Base-by-base conservation (phyloP, 2,888 invertebrate genomes). In the Hypselothyrea guttata region DNA sequence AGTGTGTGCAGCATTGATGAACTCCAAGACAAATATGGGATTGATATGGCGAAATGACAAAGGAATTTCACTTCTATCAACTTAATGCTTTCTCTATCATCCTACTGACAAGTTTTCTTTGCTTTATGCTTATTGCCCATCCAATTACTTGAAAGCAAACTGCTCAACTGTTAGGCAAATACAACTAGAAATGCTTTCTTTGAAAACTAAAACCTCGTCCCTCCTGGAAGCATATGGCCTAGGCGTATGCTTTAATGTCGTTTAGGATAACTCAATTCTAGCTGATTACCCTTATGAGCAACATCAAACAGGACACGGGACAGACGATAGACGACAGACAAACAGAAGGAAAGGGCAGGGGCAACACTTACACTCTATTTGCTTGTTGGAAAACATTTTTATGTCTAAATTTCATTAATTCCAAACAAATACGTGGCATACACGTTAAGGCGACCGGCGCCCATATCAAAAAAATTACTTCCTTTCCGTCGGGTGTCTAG, bases 361-460 rank as follows among this genome's bases (percentile, higher is more conserved):
- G 18, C 8, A n/a, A 22, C 51, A 41, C 49, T 48, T 7, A 28
- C 38, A 18, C 49, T 41, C 34, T 66, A 57, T 69, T 77, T 74
- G 62, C 51, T 65, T 71, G 65, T 61, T 57, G 47, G 49, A 57
- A 59, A 38, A 59, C 58, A 68, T 66, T 74, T 76, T 74, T 64
- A 77, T 79, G 78, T 79, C 79, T 79, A 83, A 79, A 79, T 79
- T 83, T 74, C 79, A 79, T 79, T 79, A 83, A 76, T 79, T 76
- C 74, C 79, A 76, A 79, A 79, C 79, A 79, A 79, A 83, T 62
- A 71, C 45, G 48, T 42, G 35, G 30, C 28, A 8, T 22, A 40
- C 38, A 22, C 28, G 33, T 46, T 46, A 11, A 7, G 35, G 34
- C 55, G 53, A 60, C 42, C 64, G 77, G 66, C 77, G 72, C 75